phyloP scores from a whole-genome alignment of 35 echinoderm and acorn worm species.

The Heliocidaris tuberculata region DNA sequence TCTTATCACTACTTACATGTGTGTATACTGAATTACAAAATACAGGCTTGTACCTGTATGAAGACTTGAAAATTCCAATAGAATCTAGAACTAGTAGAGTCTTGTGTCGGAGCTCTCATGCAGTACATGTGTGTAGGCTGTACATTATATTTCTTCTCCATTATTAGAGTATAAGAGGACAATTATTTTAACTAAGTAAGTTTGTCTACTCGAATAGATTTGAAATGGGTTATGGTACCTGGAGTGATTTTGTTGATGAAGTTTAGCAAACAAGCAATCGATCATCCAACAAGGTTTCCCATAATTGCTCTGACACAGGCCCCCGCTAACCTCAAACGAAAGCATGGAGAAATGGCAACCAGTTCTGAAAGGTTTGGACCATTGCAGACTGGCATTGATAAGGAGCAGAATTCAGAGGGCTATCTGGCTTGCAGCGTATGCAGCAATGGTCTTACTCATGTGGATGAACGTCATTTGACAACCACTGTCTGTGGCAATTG shows the following conservation, averaged over 20 bases:
- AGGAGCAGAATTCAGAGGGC: not conserved
- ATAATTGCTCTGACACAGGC: not conserved
- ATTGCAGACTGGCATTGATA: not conserved
- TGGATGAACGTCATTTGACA: not conserved
- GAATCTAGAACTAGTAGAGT: not conserved
- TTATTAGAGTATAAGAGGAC: too few species aligned
- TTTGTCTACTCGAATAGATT: not conserved
- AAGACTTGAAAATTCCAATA: not conserved
- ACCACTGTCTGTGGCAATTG: slow-evolving; percentile 13
- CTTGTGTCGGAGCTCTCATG: not conserved
- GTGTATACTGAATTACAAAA: not conserved
- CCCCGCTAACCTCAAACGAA: not conserved
- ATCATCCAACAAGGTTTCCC: not conserved
- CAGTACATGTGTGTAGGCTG: too few species aligned
- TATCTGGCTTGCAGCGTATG: slow-evolving; percentile 33
- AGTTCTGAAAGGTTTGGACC: not conserved
- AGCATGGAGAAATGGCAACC: not conserved
- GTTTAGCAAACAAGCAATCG: not conserved
- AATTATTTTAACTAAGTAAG: not conserved
- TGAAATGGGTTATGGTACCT: not conserved
- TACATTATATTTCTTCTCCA: too few species aligned
- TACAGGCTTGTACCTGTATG: not conserved
- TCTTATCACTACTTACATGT: not conserved
- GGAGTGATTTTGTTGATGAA: not conserved
- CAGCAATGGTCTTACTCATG: not conserved